Evolutionary conservation across 2,888 invertebrate genomes (phyloP).

Genomic region (Tenthredo distinguenda): DNA sequence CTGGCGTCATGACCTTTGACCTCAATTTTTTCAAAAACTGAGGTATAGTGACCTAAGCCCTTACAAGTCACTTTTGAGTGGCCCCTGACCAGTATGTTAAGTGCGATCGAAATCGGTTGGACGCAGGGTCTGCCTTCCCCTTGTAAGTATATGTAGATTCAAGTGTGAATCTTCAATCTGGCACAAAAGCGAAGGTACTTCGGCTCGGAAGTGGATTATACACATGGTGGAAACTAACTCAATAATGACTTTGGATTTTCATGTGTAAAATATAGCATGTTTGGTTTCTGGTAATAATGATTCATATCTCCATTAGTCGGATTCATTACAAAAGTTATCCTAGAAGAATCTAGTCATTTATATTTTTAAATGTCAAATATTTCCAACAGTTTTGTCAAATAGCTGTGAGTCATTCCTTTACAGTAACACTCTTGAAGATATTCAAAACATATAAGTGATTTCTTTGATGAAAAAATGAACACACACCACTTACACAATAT

Average conservation of each 20-base stretch:
- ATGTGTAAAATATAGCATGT: conserved; percentile 1
- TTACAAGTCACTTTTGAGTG: too few species aligned
- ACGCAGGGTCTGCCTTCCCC: too few species aligned
- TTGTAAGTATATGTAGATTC: background rate
- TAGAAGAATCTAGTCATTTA: background rate
- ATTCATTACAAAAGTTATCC: background rate
- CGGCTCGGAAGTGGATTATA: background rate
- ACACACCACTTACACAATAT: background rate
- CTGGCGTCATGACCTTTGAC: too few species aligned
- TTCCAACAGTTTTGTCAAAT: background rate
- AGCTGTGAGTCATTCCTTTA: background rate
- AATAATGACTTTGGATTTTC: conserved; percentile 11
- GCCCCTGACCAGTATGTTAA: too few species aligned
- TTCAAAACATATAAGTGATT: background rate
- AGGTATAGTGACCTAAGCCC: too few species aligned
- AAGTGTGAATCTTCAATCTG: background rate
- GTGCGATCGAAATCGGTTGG: too few species aligned
- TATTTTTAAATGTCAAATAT: background rate
- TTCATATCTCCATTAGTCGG: background rate
- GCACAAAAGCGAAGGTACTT: background rate
- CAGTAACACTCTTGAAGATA: background rate
- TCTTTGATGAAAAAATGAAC: background rate
- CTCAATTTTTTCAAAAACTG: too few species aligned
- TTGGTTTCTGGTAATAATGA: conserved; percentile 26
- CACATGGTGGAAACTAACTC: background rate